Base-by-base conservation (phyloP, 2,888 invertebrate genomes). In the Leptopilina myrica region DNA sequence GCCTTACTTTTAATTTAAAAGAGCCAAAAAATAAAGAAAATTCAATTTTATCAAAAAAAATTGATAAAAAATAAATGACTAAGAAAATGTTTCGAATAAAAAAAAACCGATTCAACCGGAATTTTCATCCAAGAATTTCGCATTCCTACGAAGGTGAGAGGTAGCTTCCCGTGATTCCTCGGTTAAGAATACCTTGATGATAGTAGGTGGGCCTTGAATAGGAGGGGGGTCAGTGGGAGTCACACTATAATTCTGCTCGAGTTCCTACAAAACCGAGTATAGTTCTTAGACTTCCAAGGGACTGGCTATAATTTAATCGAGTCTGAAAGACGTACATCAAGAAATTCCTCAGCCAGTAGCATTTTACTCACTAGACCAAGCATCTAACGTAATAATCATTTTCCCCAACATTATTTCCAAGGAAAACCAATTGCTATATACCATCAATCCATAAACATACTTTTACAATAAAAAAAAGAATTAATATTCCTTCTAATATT, bases 231-330 rank as follows among this genome's bases (percentile, higher is more conserved):
- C 43, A 43, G 43, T 43, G 43, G 43, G 53, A 69, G 53, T 69
- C 69, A 53, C 69, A 69, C 69, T 69, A 49, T 69, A 69, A 69
- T 69, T 69, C 53, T 26, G 33, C 53, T 69, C 9, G 53, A 69
- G 53, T 69, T 69, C 69, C 69, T 53, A 53, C 20, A 69, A 49
- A 49, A 69, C 53, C 2, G 46, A 49, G 69, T 69, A 33, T 56
- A 53, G 69, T 69, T 69, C 69, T 49, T 26, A 53, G 69, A n/a
- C n/a, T 69, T 69, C 26, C 11, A 53, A 56, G 69, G 69, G 69
- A 69, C 49, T 53, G 53, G 26, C 26, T 69, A 26, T 69, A 69
- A 69, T 69, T 69, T 69, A 69, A 69, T 69, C 69, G 69, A 69
- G 69, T 53, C 69, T 43, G 43, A 43, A 8, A 43, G 26, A 26